phyloP scores from a whole-genome alignment of 2,797 vertebrate species.

The Arnoldichthys spilopterus region DNA sequence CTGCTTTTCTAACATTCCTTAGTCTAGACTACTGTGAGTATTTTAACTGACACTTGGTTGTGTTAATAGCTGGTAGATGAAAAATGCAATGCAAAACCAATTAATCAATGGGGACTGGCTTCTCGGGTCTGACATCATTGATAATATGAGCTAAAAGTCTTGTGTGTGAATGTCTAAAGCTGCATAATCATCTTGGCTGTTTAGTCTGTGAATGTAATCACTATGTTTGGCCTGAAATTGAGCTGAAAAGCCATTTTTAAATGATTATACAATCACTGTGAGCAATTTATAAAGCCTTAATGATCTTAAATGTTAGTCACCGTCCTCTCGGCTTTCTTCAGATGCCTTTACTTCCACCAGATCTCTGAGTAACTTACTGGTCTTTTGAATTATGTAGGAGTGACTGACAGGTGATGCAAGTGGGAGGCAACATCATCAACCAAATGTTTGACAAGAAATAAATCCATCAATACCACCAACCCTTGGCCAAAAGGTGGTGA shows the following conservation, averaged over 20 bases:
- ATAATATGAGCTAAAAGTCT: not conserved
- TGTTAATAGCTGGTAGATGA: slow-evolving; percentile 4
- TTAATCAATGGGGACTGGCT: not conserved
- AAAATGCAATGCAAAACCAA: not conserved
- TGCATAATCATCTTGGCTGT: not conserved
- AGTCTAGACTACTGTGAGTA: too few relatives aligned
- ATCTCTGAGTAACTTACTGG: not conserved
- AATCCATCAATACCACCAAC: not conserved
- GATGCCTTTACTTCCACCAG: not conserved
- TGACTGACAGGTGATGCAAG: slow-evolving; percentile 39
- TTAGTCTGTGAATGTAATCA: not conserved
- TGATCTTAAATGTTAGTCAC: not conserved
- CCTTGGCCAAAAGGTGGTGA: not conserved
- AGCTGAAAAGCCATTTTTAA: not conserved
- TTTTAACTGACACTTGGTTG: too few relatives aligned
- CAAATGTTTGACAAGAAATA: not conserved
- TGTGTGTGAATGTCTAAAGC: not conserved
- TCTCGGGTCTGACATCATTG: not conserved
- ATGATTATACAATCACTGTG: too few relatives aligned
- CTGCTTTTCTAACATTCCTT: too few relatives aligned
- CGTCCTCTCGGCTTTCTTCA: not conserved
- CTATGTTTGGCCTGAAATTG: not conserved
- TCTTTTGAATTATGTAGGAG: slow-evolving; percentile 15
- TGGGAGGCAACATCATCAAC: slow-evolving; percentile 16
- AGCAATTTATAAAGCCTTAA: not conserved